Base-by-base conservation (phyloP, 2,888 invertebrate species). In the Rhaphigaster nebulosa region DNA sequence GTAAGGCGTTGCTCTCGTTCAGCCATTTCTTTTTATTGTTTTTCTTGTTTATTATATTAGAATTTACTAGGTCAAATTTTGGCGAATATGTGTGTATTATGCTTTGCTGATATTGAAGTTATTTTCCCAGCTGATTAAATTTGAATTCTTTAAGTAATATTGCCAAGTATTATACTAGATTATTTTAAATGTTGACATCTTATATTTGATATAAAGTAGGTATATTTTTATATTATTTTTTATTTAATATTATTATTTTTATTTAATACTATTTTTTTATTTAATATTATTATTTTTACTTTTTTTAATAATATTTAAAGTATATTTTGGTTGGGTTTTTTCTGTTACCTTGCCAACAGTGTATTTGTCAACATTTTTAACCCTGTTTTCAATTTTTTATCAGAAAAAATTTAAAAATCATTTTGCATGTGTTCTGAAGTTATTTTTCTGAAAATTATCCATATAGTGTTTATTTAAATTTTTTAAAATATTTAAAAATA, bases 121-220 rank as follows among this genome's bases (percentile, higher is more conserved):
- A 38, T 76, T 76, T 76, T 38, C 70, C 70, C 70, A 76, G 70
- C 70, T 76, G 70, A 38, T 76, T 20, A 76, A 76, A 34, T 65
- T 38, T 29, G 18, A 76, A 38, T 38, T 38, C 0, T 38, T 38
- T 20, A 76, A 38, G 38, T 76, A 38, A 38, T 6, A 76, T 38
- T 23, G 15, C 38, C 6, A 38, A 65, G 15, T 60, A 60, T 60
- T n/a, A n/a, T 23, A 60, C 3, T 12, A 60, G n/a, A 60, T n/a
- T 60, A 60, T 60, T 60, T 65, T 65, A 4, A 60, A 10, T 54
- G 10, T 45, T 6, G 45, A 45, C n/a, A n/a, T n/a, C n/a, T n/a
- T n/a, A n/a, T n/a, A n/a, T n/a, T n/a, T n/a, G n/a, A n/a, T n/a
- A n/a, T n/a, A n/a, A n/a, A n/a, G n/a, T n/a, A n/a, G n/a, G n/a